Percentiles rank a stretch among this genome's conserved stretches.
These are phyloP conservation scores for Karalla daura DNA, from an alignment of 2,797 vertebrate genomes.

Conservation along the genomic window DNA sequence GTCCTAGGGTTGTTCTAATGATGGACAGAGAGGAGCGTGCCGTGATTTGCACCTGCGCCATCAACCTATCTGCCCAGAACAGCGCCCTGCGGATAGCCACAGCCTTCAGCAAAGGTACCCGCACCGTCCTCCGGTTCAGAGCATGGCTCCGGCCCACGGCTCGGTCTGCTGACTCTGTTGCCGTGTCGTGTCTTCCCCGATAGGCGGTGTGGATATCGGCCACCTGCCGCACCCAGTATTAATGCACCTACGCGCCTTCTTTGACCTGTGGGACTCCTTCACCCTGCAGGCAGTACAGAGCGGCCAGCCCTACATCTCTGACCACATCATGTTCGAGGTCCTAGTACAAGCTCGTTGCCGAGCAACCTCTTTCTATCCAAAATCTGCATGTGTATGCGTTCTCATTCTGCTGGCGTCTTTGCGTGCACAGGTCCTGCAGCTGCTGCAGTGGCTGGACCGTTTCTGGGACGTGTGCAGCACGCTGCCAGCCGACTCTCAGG, in stretches of 20 bases:
- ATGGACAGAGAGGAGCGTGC: constrained; percentile 90
- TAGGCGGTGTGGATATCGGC: constrained; percentile 89
- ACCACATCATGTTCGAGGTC: constrained; percentile 86
- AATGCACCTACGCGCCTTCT: constrained; percentile 92
- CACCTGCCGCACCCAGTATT: constrained; percentile 92
- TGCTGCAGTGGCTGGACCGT: constrained; percentile 90
- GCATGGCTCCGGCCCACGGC: too few relatives aligned
- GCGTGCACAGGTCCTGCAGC: constrained; percentile 76
- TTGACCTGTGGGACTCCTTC: constrained; percentile 91
- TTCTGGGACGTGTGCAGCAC: constrained; percentile 90
- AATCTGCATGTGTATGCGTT: too few relatives aligned
- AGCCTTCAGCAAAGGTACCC: constrained; percentile 92
- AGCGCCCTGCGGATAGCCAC: constrained; percentile 90
- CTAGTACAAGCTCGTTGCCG: too few relatives aligned
- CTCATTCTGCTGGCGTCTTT: not conserved
- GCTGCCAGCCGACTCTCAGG: constrained; percentile 85
- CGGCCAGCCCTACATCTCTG: constrained; percentile 87
- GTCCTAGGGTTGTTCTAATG: constrained; percentile 91
- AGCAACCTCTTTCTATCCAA: too few relatives aligned
- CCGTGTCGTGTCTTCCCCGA: not conserved
- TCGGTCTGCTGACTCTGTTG: not conserved
- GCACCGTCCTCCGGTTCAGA: too few relatives aligned
- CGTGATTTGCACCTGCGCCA: constrained; percentile 78
- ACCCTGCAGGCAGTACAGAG: constrained; percentile 87
- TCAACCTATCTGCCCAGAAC: constrained; percentile 82